phyloP scores from a whole-genome alignment of 2,888 invertebrate species.

The Encarsia formosa region DNA sequence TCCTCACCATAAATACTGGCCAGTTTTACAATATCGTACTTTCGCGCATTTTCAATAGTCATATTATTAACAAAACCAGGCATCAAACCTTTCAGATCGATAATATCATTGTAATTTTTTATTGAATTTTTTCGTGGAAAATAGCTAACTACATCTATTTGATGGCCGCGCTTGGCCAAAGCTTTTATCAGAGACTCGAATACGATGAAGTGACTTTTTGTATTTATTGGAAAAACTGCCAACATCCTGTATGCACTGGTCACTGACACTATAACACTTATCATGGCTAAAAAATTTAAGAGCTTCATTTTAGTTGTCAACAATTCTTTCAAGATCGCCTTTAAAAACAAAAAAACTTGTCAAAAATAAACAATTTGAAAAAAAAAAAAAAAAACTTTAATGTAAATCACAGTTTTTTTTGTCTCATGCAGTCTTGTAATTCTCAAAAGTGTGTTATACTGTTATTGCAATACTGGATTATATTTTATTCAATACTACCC shows the following conservation, averaged over 20 bases:
- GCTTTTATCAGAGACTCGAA: conserved; percentile 19
- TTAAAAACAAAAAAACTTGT: no score
- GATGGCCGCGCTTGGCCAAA: conserved; percentile 20
- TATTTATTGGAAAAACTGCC: conserved; percentile 17
- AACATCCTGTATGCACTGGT: conserved; percentile 27
- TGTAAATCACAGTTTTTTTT: no score
- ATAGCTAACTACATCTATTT: conserved; percentile 23
- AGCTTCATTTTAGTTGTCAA: no score
- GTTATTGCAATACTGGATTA: no score
- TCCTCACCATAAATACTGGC: conserved; percentile 18
- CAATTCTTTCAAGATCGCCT: no score
- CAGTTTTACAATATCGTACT: not conserved
- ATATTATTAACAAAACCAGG: conserved; percentile 30
- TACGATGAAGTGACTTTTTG: conserved; percentile 22
- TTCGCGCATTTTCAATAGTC: conserved; percentile 8
- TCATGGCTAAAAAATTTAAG: no score
- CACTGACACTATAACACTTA: not conserved
- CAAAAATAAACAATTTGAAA: no score
- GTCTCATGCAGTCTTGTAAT: no score
- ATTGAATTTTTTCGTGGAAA: conserved; percentile 12
- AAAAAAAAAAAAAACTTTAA: no score
- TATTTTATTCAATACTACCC: no score
- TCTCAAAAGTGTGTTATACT: no score
- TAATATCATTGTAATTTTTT: conserved; percentile 24
- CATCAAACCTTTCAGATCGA: conserved; percentile 23